phyloP scores from a whole-genome alignment of 2,113 vertebrate genomes.

The Pyxicephalus adspersus region DNA sequence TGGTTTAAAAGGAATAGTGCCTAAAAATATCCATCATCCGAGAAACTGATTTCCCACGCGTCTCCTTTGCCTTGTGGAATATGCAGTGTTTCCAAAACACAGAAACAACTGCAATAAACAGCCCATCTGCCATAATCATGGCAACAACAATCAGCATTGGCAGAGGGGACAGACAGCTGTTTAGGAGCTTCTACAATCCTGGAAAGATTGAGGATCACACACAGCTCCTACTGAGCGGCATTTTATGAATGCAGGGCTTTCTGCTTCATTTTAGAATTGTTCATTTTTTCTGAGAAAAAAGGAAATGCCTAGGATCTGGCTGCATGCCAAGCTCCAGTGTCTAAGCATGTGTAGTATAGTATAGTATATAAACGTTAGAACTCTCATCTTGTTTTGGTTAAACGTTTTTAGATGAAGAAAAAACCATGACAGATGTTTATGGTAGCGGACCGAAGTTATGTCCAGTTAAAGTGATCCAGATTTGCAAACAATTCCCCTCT shows the following conservation, averaged over 20 bases:
- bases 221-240: neutral
- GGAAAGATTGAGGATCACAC: neutral
- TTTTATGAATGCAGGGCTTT: neutral
- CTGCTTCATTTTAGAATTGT: too few relatives aligned
- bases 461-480: too few relatives aligned
- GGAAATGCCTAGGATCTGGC: too few relatives aligned
- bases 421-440: too few relatives aligned
- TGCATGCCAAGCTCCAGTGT: too few relatives aligned
- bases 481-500: too few relatives aligned
- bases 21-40: conserved; percentile 40
- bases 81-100: conserved; percentile 61
- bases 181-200: neutral
- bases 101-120: conserved; percentile 57
- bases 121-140: conserved; percentile 37
- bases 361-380: too few relatives aligned
- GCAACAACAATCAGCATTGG: conserved; percentile 38
- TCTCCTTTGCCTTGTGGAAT: conserved; percentile 39
- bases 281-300: too few relatives aligned
- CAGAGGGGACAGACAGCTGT: conserved; percentile 25
- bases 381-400: too few relatives aligned
- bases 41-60: conserved; percentile 44
- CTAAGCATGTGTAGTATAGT: too few relatives aligned
- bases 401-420: too few relatives aligned
- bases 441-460: too few relatives aligned
- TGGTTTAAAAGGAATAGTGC: conserved; percentile 28